Evolutionary conservation across 2,888 invertebrate genomes (phyloP), one percentile per base, ranked within the genome.

Genomic region (Spisula solida): DNA sequence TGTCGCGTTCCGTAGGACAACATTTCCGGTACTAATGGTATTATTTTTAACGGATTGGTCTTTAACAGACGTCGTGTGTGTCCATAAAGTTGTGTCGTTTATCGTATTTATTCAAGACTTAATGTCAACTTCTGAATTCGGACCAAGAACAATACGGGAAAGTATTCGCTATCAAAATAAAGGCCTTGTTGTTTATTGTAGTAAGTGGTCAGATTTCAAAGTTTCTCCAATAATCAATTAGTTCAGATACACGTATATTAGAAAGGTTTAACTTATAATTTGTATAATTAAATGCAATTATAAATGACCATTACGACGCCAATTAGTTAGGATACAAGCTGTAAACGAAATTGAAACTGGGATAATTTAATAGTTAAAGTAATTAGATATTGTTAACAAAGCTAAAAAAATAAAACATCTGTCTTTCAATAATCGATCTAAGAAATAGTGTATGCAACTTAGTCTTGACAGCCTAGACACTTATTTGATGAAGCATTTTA

Each of bases 21-120:
- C 8, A 66, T 66, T 66, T 66, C 60, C 60, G 60, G 20, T 25
- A 66, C 60, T 66, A 66, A 66, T 66, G 60, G 60, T n/a, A 66
- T 66, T 66, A 12, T 25, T 25, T 66, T 25, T n/a, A 25, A 25
- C 25, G 25, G 60, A 2, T 66, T n/a, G 60, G n/a, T 25, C 20
- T 25, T 25, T 25, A 25, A 12, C 25, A 1, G 5, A 10, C 60
- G 25, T 0, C 25, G 25, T 25, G n/a, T 25, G 60, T 25, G 60
- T 25, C 60, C 60, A 10, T 6, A n/a, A 25, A 66, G 25, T 10
- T 25, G 25, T 25, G 8, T 25, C 6, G 60, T 25, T 66, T n/a
- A 25, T 66, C 10, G 25, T 66, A 25, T 66, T 66, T 66, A 25
- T 66, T 10, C 60, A 66, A 66, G 25, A 66, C 60, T 66, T 66